Base-by-base conservation (phyloP, 35 echinoderm and acorn worm genomes). In the Stichopus chloronotus region DNA sequence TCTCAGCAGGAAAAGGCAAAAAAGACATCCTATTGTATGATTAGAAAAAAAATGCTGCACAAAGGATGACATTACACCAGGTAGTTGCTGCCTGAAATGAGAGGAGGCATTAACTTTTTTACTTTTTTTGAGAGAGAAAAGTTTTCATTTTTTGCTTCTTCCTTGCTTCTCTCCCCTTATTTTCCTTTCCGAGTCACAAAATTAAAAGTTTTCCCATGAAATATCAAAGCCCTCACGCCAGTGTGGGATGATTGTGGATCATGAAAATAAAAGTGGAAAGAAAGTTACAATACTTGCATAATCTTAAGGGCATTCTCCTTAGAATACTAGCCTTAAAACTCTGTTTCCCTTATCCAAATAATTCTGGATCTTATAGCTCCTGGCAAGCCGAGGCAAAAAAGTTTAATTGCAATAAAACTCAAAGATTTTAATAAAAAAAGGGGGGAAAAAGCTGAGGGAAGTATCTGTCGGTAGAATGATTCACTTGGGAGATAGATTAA, bases 331-430 rank as follows among this genome's bases (percentile, higher is more conserved):
- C 82, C 82, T 58, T 85, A 56, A 85, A 59, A 85, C 82, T 85
- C 82, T 23, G 57, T 85, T 43, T 85, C 82, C 82, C 82, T 85
- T 85, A 85, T 85, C 82, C 82, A 85, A 85, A 85, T 85, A 85
- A 85, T 85, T 85, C 82, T 58, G 57, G 56, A 58, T 85, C 82
- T 85, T 58, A 85, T 85, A 53, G 54, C 82, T 85, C 55, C 82
- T 85, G 82, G 82, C 82, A 85, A 85, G 82, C 82, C 82, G 22
- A 85, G 82, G 55, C 82, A 85, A 85, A 85, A 43, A 85, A 57
- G 55, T 85, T 85, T 85, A 85, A 85, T 85, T 85, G 82, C 82
- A 85, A 85, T 85, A 85, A 85, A 85, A 85, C 82, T 85, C 82
- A 58, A 85, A 85, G 82, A 85, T 85, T 85, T 85, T 85, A 85